These are phyloP conservation scores for Psix sp. DNA, from an alignment of 1,140 invertebrate genomes.

Conservation along the genomic window DNA sequence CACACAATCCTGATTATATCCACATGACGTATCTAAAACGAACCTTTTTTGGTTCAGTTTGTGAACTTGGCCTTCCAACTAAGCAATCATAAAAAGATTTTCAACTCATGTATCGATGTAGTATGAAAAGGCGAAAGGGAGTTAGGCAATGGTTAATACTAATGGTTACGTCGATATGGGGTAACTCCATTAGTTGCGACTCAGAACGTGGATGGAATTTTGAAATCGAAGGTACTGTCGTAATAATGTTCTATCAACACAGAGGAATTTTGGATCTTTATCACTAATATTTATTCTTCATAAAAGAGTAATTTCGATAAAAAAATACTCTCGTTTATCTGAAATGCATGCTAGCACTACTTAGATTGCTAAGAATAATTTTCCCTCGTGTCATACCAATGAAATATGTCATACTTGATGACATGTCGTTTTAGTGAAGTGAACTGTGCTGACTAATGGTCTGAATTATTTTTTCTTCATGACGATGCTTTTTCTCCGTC, in stretches of 20 bases:
- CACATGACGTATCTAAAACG: too few relatives aligned
- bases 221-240: conserved; percentile 38
- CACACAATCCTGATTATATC: too few relatives aligned
- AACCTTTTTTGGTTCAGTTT: conserved; percentile 1
- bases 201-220: conserved; percentile 55
- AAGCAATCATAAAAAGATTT: conserved; percentile 13
- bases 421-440: conserved; percentile 57
- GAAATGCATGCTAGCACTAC: conserved; percentile 3
- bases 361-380: conserved; percentile 20
- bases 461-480: conserved; percentile 53
- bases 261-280: conserved; percentile 26
- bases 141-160: conserved; percentile 17
- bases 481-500: conserved; percentile 31
- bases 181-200: conserved; percentile 60
- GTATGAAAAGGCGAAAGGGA: conserved; percentile 12
- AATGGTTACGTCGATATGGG: conserved; percentile 31
- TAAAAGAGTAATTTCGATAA: conserved; percentile 14
- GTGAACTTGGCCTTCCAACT: conserved; percentile 16
- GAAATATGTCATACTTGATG: conserved; percentile 58
- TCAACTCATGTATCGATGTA: conserved; percentile 11
- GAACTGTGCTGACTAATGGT: conserved; percentile 68
- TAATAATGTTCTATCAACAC: conserved; percentile 18
- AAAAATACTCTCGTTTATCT: neutral
- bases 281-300: conserved; percentile 25
- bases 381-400: conserved; percentile 28